A percentile compares a stretch with the other conserved stretches of the same genome.
phyloP scores from a whole-genome alignment of 2,113 vertebrate genomes.

The Syngnathus scovelli region DNA sequence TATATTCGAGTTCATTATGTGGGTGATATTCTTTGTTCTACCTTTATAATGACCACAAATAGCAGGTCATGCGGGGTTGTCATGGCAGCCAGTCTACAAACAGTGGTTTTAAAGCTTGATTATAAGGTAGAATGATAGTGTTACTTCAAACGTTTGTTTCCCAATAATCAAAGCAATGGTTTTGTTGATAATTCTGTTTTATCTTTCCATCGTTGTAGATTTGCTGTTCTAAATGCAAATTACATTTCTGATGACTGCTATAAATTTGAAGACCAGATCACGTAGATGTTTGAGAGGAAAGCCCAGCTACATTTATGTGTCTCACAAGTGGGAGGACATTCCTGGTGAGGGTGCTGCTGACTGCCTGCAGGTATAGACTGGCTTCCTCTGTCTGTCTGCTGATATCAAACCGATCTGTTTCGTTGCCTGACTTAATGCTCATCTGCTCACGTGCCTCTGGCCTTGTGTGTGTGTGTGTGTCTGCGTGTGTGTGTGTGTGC shows the following conservation, averaged over 20 bases:
- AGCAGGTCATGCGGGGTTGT: not conserved
- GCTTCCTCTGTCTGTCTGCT: slow-evolving; percentile 63
- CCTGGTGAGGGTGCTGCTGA: slow-evolving; percentile 50
- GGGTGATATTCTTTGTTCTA: not conserved
- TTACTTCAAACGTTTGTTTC: not conserved
- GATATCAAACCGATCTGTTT: slow-evolving; percentile 66
- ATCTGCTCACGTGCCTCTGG: slow-evolving; percentile 53
- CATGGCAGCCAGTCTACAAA: not conserved
- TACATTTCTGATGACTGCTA: not conserved
- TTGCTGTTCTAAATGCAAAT: not conserved
- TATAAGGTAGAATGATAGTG: not conserved
- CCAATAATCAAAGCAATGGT: not conserved
- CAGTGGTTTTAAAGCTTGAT: not conserved
- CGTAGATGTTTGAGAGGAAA: not conserved
- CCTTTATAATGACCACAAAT: not conserved
- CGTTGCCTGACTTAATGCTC: slow-evolving; percentile 65
- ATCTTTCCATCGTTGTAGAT: not conserved
- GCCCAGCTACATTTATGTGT: not conserved
- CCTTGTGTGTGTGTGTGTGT: slow-evolving; percentile 27
- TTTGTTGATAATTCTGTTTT: not conserved
- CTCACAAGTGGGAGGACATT: slow-evolving; percentile 47
- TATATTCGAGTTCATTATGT: not conserved
- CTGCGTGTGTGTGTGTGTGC: slow-evolving; percentile 10
- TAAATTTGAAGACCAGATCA: not conserved
- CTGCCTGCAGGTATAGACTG: slow-evolving; percentile 62